phyloP scores from a whole-genome alignment of 2,797 vertebrate species.

The Chromis chromis region DNA sequence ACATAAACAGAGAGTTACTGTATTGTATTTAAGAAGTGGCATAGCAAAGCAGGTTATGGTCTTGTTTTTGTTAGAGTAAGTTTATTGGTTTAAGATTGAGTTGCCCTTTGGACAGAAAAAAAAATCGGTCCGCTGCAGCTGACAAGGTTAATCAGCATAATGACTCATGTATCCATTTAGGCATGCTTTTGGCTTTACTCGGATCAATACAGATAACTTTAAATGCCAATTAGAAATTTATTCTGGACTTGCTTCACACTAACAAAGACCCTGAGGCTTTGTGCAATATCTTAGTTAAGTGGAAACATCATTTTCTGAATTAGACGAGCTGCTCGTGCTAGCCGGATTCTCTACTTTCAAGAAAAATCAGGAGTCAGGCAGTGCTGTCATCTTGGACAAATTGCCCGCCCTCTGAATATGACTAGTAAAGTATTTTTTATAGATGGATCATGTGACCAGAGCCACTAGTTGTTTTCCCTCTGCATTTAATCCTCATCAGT shows the following conservation, averaged over 20 bases:
- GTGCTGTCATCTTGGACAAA: constrained; percentile 64
- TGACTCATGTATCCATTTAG: constrained; percentile 48
- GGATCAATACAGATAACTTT: constrained; percentile 55
- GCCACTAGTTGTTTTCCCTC: constrained; percentile 78
- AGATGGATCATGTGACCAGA: constrained; percentile 74
- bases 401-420: constrained; percentile 62
- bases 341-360: constrained; percentile 49
- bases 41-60: neutral
- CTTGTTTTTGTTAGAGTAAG: constrained; percentile 22
- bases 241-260: constrained; percentile 48
- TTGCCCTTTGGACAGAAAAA: constrained; percentile 9
- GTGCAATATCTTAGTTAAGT: constrained; percentile 32
- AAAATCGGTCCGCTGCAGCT: constrained; percentile 5
- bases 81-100: constrained; percentile 34
- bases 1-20: constrained; percentile 33
- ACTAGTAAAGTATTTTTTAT: constrained; percentile 83
- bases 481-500: constrained; percentile 92
- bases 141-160: constrained; percentile 45
- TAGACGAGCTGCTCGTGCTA: constrained; percentile 8
- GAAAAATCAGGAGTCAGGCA: constrained; percentile 38
- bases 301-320: constrained; percentile 35
- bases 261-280: constrained; percentile 41
- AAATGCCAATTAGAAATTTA: constrained; percentile 58
- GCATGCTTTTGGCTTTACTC: constrained; percentile 25
- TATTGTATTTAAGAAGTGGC: constrained; percentile 22